phyloP scores from a whole-genome alignment of 2,113 vertebrate species.

The Mungos mungo region DNA sequence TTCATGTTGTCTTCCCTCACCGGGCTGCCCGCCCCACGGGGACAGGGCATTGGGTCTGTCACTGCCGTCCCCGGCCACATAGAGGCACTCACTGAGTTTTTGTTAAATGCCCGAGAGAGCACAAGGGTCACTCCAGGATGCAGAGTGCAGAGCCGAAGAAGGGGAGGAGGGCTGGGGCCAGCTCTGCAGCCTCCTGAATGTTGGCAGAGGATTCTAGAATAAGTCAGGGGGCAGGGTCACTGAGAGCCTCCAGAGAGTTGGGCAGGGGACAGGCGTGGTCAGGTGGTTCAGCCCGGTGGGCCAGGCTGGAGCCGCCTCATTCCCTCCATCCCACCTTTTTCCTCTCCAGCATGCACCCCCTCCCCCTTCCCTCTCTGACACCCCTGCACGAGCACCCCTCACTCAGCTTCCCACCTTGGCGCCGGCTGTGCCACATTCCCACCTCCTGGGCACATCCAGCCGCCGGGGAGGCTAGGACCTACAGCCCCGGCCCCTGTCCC shows the following conservation, averaged over 20 bases:
- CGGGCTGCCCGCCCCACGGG: background rate
- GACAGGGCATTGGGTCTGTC: background rate
- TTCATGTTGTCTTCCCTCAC: background rate
- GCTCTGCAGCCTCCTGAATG: background rate
- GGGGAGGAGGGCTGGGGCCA: background rate
- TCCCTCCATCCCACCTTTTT: background rate
- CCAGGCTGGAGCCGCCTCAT: background rate
- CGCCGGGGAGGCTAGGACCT: background rate
- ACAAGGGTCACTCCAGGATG: background rate
- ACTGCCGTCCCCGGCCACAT: background rate
- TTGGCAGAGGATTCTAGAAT: background rate
- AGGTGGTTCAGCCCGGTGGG: background rate
- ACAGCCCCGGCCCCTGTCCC: accelerated
- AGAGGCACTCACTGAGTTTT: background rate
- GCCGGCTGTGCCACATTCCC: background rate
- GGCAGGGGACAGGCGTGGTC: background rate
- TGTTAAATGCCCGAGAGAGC: background rate
- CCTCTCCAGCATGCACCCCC: no score
- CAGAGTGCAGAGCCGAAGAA: background rate
- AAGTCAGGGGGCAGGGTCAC: background rate
- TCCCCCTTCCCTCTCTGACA: background rate
- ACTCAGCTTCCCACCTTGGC: background rate
- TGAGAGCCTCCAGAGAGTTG: background rate
- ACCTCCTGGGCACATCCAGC: background rate
- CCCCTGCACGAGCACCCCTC: background rate